Conservation (phyloP, 2,888 invertebrate genomes). For the Dolichopus griseipennis region DNA sequence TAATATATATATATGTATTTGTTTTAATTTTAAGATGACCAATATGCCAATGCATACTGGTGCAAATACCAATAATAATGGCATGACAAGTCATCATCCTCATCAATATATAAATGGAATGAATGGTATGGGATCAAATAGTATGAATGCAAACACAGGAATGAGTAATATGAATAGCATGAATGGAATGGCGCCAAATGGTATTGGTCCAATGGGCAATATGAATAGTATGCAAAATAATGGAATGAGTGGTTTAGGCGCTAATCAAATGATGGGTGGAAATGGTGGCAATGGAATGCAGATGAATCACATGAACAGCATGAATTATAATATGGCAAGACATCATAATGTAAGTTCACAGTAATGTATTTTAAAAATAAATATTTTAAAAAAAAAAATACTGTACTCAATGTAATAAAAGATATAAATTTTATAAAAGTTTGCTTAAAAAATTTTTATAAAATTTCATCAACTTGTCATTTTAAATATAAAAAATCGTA, state of each 20-base stretch:
- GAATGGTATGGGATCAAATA: conserved; percentile 28
- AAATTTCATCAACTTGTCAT: too few species aligned
- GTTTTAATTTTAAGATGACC: conserved; percentile 30
- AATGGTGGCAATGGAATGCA: conserved; percentile 23
- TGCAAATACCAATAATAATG: conserved; percentile 23
- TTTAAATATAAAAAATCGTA: too few species aligned
- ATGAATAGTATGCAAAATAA: conserved; percentile 43
- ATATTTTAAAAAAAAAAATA: too few species aligned
- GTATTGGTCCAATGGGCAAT: conserved; percentile 41
- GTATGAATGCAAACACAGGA: conserved; percentile 30
- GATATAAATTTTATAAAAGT: too few species aligned
- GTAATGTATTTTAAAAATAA: too few species aligned
- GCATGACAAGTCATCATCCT: conserved; percentile 27
- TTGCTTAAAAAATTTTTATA: too few species aligned
- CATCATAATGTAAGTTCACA: conserved; percentile 42
- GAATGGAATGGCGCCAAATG: conserved; percentile 54
- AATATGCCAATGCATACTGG: conserved; percentile 20
- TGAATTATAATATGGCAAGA: conserved; percentile 37
- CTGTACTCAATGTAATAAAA: too few species aligned
- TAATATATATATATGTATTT: too few species aligned
- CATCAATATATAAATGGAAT: conserved; percentile 38
- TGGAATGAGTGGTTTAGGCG: conserved; percentile 24
- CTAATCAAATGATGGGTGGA: conserved; percentile 34
- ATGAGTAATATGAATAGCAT: conserved; percentile 44
- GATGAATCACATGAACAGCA: conserved; percentile 36